A percentile compares a stretch with the other conserved stretches of the same genome.
These are phyloP conservation scores for Carcina quercana DNA, from an alignment of 2,888 invertebrate species.

Conservation along the genomic window DNA sequence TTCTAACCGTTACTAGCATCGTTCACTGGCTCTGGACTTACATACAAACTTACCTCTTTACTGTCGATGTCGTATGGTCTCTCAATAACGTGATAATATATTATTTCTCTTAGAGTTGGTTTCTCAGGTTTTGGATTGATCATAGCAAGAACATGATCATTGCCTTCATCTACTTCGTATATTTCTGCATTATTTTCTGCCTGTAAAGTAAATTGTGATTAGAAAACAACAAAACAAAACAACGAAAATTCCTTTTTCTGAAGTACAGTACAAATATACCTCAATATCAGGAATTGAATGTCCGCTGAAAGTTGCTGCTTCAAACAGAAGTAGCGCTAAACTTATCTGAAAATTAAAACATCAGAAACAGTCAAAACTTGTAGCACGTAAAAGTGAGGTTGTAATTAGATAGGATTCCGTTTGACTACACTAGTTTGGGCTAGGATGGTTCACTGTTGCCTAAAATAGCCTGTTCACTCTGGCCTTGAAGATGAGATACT, in stretches of 20 bases:
- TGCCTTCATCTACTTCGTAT: constrained; percentile 24
- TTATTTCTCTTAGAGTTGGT: constrained; percentile 29
- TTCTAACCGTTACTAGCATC: not conserved
- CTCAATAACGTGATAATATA: constrained; percentile 33
- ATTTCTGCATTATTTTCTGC: constrained; percentile 6
- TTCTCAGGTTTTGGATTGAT: constrained; percentile 20
- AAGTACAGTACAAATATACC: not conserved
- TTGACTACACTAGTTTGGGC: too few species aligned
- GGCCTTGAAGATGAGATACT: too few species aligned
- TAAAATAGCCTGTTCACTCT: too few species aligned
- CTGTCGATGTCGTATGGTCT: constrained; percentile 18
- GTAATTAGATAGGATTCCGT: too few species aligned
- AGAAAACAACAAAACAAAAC: not conserved
- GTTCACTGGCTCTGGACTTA: not conserved
- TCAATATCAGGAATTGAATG: not conserved
- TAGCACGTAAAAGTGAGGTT: too few species aligned
- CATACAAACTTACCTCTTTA: not conserved
- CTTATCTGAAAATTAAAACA: not conserved
- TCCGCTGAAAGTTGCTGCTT: not conserved
- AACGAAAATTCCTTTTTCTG: not conserved
- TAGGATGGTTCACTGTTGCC: too few species aligned
- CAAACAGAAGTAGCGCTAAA: not conserved
- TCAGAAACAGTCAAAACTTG: too few species aligned
- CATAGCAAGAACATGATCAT: constrained; percentile 15
- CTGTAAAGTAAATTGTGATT: not conserved